Percentiles rank a stretch among this genome's conserved stretches.
These are phyloP conservation scores for Lampris megalopsis DNA, from an alignment of 2,113 vertebrate species.

Conservation along the genomic window DNA sequence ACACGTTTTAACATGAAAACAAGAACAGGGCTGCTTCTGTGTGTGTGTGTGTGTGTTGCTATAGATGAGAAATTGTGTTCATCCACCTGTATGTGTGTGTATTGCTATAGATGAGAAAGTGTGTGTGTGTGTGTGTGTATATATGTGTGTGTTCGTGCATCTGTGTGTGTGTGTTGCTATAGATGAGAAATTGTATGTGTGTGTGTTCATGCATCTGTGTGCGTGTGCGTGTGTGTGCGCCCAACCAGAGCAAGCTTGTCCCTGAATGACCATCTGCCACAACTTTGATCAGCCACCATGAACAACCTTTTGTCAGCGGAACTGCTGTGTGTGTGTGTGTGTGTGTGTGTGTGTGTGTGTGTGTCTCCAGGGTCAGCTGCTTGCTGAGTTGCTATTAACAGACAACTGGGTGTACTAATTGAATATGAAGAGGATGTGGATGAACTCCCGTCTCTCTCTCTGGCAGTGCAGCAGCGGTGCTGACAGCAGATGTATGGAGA, in stretches of 20 bases:
- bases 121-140: no score
- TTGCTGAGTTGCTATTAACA: constrained; percentile 64
- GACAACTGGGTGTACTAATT: constrained; percentile 67
- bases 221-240: constrained; percentile 41
- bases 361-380: constrained; percentile 50
- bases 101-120: no score
- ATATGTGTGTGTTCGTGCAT: no score
- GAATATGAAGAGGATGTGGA: constrained; percentile 69
- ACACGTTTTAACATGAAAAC: no score
- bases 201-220: constrained; percentile 3
- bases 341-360: constrained; percentile 36
- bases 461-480: not conserved
- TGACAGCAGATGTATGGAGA: no score
- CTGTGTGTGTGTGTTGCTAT: no score
- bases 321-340: constrained; percentile 29
- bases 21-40: no score
- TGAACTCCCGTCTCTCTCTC: constrained; percentile 44
- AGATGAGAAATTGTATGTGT: no score
- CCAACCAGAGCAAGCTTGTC: constrained; percentile 58
- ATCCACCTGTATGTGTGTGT: no score
- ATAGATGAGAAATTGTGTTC: no score
- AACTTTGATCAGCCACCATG: constrained; percentile 72
- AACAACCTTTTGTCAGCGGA: constrained; percentile 70
- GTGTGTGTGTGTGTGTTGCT: no score
- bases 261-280: constrained; percentile 68